Evolutionary conservation across 1,140 invertebrate species (phyloP).

Genomic region (Branchinecta lindahli): DNA sequence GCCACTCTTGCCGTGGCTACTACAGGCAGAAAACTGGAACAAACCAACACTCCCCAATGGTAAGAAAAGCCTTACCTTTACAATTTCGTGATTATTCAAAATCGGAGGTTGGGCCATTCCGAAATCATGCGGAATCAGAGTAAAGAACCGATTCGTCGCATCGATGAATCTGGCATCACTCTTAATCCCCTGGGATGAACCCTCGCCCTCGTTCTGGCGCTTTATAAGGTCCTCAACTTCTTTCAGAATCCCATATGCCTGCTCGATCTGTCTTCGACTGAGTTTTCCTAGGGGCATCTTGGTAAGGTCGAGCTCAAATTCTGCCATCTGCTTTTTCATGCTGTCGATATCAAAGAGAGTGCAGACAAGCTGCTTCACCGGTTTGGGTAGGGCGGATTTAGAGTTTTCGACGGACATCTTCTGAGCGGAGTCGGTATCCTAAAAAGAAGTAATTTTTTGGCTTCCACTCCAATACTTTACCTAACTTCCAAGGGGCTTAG

Average conservation of each 20-base stretch:
- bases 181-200: constrained; percentile 19
- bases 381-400: constrained; percentile 50
- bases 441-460: too few species aligned
- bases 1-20: too few species aligned
- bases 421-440: constrained; percentile 29
- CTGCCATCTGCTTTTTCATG: constrained; percentile 81
- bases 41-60: too few species aligned
- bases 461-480: too few species aligned
- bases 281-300: constrained; percentile 97
- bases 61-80: too few species aligned
- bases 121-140: constrained; percentile 86
- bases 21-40: too few species aligned
- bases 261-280: constrained; percentile 73
- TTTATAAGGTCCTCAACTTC: constrained; percentile 51
- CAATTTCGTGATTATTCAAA: constrained; percentile 53
- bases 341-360: constrained; percentile 77
- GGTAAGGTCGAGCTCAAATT: constrained; percentile 62
- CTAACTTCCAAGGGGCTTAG: too few species aligned
- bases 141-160: constrained; percentile 82
- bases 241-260: constrained; percentile 63
- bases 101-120: constrained; percentile 66
- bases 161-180: constrained; percentile 50
- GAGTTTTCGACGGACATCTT: constrained; percentile 28
- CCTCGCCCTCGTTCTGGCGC: constrained; percentile 30
- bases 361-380: constrained; percentile 66